Conservation (phyloP, 2,797 vertebrate genomes). For the Notamacropus eugenii region DNA sequence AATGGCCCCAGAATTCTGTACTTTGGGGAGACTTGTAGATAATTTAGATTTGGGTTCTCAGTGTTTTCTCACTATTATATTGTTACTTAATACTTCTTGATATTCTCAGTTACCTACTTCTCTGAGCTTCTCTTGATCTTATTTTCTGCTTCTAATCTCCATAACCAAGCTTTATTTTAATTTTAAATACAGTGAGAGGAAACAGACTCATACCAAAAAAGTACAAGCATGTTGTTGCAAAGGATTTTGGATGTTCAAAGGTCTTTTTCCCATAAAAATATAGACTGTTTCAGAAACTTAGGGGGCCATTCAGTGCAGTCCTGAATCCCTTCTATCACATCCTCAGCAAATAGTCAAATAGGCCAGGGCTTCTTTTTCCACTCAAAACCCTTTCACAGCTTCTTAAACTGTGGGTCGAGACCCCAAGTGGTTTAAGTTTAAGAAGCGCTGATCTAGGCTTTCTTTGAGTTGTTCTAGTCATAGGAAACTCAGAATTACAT, state of each 20-base stretch:
- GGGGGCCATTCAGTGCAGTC: neutral
- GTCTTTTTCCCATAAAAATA: neutral
- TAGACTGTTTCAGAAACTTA: neutral
- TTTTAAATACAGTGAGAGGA: neutral
- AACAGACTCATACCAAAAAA: neutral
- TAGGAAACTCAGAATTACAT: neutral
- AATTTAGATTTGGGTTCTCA: neutral
- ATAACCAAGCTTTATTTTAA: neutral
- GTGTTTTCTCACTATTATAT: conserved; percentile 33
- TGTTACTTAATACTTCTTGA: neutral
- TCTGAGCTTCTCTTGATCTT: neutral
- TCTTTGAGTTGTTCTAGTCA: neutral
- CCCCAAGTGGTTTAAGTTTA: no score
- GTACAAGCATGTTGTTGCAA: neutral
- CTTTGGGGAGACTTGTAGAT: neutral
- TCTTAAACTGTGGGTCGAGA: no score
- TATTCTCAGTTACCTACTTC: neutral
- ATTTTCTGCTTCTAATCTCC: neutral
- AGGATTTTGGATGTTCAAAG: neutral
- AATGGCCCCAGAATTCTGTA: neutral
- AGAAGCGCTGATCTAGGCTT: neutral
- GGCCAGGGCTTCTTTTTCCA: no score
- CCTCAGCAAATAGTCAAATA: neutral
- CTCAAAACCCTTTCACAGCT: no score
- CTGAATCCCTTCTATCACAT: neutral